Percentiles rank a stretch among this genome's conserved stretches.
phyloP scores from a whole-genome alignment of 2,113 vertebrate genomes.

The Arothron firmamentum region DNA sequence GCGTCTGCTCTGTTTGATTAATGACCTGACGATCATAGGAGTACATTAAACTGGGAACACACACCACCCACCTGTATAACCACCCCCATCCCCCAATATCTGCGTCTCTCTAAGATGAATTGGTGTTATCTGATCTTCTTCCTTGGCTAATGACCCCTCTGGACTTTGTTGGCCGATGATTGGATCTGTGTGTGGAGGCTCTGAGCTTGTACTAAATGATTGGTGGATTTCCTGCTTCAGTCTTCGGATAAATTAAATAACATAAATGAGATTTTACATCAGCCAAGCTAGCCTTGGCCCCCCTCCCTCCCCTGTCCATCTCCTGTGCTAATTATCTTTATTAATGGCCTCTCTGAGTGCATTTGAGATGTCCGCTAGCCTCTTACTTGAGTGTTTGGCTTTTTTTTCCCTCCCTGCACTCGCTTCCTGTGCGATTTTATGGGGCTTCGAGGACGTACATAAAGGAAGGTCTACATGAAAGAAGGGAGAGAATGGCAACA shows the following conservation, averaged over 20 bases:
- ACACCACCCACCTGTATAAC: constrained; percentile 21
- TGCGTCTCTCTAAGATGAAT: constrained; percentile 63
- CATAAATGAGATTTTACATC: constrained; percentile 72
- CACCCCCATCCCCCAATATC: constrained; percentile 18
- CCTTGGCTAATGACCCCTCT: constrained; percentile 63
- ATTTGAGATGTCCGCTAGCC: constrained; percentile 70
- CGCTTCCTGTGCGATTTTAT: constrained; percentile 54
- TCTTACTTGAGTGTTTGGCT: constrained; percentile 55
- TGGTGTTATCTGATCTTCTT: constrained; percentile 72
- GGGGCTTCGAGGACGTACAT: constrained; percentile 37
- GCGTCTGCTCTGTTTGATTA: constrained; percentile 54
- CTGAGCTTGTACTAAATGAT: constrained; percentile 58
- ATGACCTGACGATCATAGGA: constrained; percentile 62
- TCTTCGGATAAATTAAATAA: constrained; percentile 69
- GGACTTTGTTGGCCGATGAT: constrained; percentile 38
- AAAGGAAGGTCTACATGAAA: constrained; percentile 48
- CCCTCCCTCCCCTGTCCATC: constrained; percentile 51
- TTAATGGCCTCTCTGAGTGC: constrained; percentile 70
- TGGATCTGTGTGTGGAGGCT: constrained; percentile 36
- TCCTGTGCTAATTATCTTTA: constrained; percentile 71
- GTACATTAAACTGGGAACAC: constrained; percentile 67
- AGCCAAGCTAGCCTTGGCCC: constrained; percentile 54
- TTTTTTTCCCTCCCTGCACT: constrained; percentile 39
- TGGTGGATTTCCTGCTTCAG: constrained; percentile 64
- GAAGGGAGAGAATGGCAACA: constrained; percentile 39